These are phyloP conservation scores for Eupithecia subumbrata DNA, from an alignment of 2,888 invertebrate species.

Conservation along the genomic window DNA sequence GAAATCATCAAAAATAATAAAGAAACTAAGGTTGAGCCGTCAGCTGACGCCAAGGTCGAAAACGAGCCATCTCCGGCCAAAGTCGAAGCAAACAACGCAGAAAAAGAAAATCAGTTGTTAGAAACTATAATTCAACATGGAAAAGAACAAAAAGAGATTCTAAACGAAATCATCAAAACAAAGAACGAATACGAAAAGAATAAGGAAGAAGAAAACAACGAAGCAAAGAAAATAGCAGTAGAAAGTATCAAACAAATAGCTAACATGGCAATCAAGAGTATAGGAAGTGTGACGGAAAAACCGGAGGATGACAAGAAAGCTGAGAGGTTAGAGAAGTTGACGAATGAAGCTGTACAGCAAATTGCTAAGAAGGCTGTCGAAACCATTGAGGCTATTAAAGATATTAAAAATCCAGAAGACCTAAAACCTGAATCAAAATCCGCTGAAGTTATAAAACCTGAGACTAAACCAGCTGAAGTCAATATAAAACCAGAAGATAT, in stretches of 20 bases:
- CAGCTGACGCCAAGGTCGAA: constrained; percentile 58
- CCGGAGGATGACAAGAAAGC: constrained; percentile 56
- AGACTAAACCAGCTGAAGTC: not conserved
- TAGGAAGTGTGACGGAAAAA: constrained; percentile 72
- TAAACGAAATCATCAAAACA: constrained; percentile 84
- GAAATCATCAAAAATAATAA: constrained; percentile 84
- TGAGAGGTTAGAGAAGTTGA: constrained; percentile 62
- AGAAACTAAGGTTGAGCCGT: constrained; percentile 64
- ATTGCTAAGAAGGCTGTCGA: constrained; percentile 78
- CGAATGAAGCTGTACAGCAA: constrained; percentile 74
- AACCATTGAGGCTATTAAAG: constrained; percentile 75
- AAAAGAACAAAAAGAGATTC: constrained; percentile 86
- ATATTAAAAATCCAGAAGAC: constrained; percentile 59
- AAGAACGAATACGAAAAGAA: constrained; percentile 77
- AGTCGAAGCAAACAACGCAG: constrained; percentile 52
- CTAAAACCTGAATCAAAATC: constrained; percentile 6
- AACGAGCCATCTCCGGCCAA: constrained; percentile 24
- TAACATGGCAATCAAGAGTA: constrained; percentile 75
- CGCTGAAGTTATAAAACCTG: not conserved
- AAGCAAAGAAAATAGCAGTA: constrained; percentile 79
- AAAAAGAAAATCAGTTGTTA: constrained; percentile 68
- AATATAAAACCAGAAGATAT: constrained; percentile 5
- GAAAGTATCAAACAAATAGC: constrained; percentile 81
- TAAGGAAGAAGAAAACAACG: constrained; percentile 73
- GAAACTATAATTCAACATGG: constrained; percentile 88